Evolutionary conservation across 2,113 vertebrate species (phyloP).

Genomic region (Romanogobio albipinnatus): DNA sequence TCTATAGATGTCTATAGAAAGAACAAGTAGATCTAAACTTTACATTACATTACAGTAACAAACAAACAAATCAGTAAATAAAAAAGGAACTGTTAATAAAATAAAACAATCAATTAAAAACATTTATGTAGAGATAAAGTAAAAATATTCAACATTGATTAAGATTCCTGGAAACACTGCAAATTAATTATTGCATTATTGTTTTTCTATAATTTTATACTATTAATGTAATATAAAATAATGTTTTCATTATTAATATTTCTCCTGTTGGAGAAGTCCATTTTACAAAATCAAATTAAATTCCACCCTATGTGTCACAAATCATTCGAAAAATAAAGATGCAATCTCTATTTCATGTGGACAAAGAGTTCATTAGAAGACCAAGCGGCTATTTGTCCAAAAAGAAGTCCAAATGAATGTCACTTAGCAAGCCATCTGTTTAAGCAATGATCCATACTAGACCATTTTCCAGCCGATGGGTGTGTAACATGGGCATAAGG

Average conservation of each 20-base stretch:
- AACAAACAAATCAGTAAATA: not conserved
- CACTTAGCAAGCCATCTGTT: not conserved
- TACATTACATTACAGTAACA: too few relatives aligned
- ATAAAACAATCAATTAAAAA: not conserved
- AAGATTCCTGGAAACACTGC: too few relatives aligned
- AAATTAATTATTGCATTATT: not conserved
- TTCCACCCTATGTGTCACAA: too few relatives aligned
- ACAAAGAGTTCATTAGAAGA: not conserved
- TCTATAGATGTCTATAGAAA: too few relatives aligned
- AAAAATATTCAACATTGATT: too few relatives aligned
- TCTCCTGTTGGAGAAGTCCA: not conserved
- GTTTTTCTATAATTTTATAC: not conserved
- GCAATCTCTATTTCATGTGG: not conserved
- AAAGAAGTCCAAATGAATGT: not conserved
- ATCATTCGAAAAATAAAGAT: not conserved
- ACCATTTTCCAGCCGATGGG: not conserved
- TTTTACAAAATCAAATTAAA: not conserved
- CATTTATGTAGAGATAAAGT: too few relatives aligned
- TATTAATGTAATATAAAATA: not conserved
- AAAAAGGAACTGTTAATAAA: not conserved
- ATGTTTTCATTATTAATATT: not conserved
- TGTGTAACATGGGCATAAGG: not conserved
- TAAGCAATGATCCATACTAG: not conserved
- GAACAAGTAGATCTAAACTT: too few relatives aligned
- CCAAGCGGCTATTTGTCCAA: not conserved